Base-by-base conservation (phyloP, 2,113 vertebrate species). In the Pseudopodoces humilis region DNA sequence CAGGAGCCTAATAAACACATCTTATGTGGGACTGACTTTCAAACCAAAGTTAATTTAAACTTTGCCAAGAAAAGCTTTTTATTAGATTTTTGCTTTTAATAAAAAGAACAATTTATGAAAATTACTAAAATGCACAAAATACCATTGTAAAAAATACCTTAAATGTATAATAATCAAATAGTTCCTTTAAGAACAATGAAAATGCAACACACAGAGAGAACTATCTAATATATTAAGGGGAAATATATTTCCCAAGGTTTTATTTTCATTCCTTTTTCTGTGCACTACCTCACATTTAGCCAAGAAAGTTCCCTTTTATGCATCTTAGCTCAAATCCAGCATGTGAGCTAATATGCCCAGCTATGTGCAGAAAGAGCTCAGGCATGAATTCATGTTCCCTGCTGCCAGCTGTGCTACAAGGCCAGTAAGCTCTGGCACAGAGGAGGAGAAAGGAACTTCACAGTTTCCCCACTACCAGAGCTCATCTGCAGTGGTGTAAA, bases 1-100 rank as follows among this genome's bases (percentile, higher is more conserved):
- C 79, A 63, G 75, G 63, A 93, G 43, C 30, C 88, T 80, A 86
- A 92, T 74, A 88, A 93, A 93, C 33, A 62, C 46, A 72, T 77
- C 24, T 52, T 69, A 79, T 13, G 43, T 17, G 33, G 70, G 55
- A 80, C 67, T 69, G 83, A 69, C 86, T 94, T 93, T 88, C 60
- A 88, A 90, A 95, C 52, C 83, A 76, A 75, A 87, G 63, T 77
- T 82, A 64, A 91, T 82, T 59, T 91, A 83, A 77, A 53, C 55
- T 77, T 46, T 30, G 33, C 19, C 37, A 88, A 35, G 81, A 65
- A 90, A 83, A 67, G 20, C 4, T 83, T 93, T 87, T 91, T 41
- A 79, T 85, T 71, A 82, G 53, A 62, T 93, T 90, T 88, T 80
- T 84, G 13, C 23, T 63, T 96, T 81, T 67, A 94, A 89, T 88